Conservation (phyloP, 1,140 invertebrate species). For the Lordiphosa stackelbergi region DNA sequence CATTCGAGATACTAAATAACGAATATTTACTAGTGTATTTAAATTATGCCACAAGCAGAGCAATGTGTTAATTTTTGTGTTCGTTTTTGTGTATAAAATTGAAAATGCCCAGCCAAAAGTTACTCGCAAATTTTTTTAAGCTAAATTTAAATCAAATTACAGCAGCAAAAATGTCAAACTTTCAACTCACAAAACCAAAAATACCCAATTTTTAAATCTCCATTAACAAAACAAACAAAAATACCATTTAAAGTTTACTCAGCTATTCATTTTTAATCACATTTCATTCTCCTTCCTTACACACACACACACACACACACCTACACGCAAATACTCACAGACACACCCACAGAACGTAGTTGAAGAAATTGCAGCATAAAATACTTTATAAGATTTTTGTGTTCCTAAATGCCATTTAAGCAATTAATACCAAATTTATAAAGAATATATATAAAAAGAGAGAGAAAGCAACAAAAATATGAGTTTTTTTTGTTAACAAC, state of each 20-base stretch:
- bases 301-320: background rate
- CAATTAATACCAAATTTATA: constrained; percentile 51
- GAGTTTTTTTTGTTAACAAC: constrained; percentile 23
- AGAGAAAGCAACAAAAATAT: constrained; percentile 9
- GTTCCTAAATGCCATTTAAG: constrained; percentile 63
- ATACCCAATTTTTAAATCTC: constrained; percentile 39
- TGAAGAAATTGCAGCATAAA: constrained; percentile 13
- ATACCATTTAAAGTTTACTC: constrained; percentile 6
- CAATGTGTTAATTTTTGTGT: constrained; percentile 1
- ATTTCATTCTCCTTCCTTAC: constrained; percentile 10
- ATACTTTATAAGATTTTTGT: constrained; percentile 50
- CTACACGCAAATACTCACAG: background rate
- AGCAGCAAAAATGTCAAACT: constrained; percentile 3
- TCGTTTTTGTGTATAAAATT: constrained; percentile 1
- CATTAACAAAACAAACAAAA: constrained; percentile 18
- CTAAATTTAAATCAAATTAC: constrained; percentile 11
- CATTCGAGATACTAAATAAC: constrained; percentile 11
- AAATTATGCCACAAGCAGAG: constrained; percentile 8
- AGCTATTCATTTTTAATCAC: constrained; percentile 4
- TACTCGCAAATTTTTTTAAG: constrained; percentile 1
- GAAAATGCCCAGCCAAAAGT: too few species aligned
- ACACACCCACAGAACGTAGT: constrained; percentile 4
- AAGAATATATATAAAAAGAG: constrained; percentile 18
- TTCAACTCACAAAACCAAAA: constrained; percentile 13
- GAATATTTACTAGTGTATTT: constrained; percentile 14